Evolutionary conservation across 2,797 vertebrate species (phyloP).

Genomic region (Xiphorhynchus erythropygius): DNA sequence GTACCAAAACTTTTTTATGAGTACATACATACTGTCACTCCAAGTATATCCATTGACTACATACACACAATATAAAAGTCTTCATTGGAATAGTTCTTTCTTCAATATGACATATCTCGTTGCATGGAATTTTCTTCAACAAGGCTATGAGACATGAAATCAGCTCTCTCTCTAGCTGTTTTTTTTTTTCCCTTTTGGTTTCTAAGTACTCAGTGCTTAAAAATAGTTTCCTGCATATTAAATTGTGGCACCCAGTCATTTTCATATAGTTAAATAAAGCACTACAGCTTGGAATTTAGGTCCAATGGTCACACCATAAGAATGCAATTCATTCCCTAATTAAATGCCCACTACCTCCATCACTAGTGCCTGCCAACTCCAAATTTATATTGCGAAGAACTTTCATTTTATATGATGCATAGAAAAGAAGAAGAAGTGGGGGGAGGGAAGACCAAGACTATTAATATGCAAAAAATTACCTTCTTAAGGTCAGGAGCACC

Average conservation of each 20-base stretch:
- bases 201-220: constrained; percentile 24
- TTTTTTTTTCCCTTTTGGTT: background rate
- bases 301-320: constrained; percentile 53
- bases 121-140: background rate
- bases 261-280: constrained; percentile 68
- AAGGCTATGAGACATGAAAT: background rate
- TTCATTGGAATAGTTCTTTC: background rate
- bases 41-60: background rate
- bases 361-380: constrained; percentile 49
- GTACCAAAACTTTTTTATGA: background rate
- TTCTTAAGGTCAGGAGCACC: constrained; percentile 2
- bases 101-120: background rate
- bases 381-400: constrained; percentile 61
- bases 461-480: background rate
- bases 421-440: constrained; percentile 33
- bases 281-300: constrained; percentile 59
- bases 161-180: background rate
- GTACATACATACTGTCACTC: background rate
- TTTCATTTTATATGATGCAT: constrained; percentile 60
- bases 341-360: constrained; percentile 61
- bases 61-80: background rate
- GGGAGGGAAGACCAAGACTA: background rate
- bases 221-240: constrained; percentile 57
- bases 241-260: constrained; percentile 49
- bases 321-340: constrained; percentile 73